These are phyloP conservation scores for Remorina albescens DNA, from an alignment of 2,797 vertebrate species.

Conservation along the genomic window DNA sequence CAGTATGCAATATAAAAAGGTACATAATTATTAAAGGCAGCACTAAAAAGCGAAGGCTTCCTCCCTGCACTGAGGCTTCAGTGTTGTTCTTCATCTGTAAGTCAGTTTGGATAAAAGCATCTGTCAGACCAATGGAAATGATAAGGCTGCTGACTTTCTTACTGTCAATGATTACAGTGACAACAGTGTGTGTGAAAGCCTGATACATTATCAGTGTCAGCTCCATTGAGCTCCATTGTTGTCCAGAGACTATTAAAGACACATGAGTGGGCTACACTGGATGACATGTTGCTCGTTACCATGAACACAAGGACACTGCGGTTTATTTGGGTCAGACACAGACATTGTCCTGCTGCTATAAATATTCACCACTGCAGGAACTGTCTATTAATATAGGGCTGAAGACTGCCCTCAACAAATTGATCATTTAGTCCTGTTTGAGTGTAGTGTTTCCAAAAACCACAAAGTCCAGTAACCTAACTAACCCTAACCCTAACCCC, in stretches of 20 bases:
- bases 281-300: background rate
- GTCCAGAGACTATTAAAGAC: background rate
- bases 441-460: too few species aligned
- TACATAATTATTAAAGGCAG: background rate
- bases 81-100: too few species aligned
- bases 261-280: background rate
- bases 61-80: too few species aligned
- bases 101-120: too few species aligned
- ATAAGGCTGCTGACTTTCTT: background rate
- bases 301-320: background rate
- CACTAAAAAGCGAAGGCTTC: too few species aligned
- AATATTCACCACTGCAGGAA: background rate
- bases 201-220: background rate
- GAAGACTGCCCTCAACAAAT: background rate
- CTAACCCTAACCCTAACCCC: too few species aligned
- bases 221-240: background rate
- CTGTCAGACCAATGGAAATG: too few species aligned
- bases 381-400: background rate
- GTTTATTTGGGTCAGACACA: constrained; percentile 2
- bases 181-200: background rate
- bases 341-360: background rate
- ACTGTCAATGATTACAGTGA: background rate
- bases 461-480: too few species aligned
- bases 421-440: background rate
- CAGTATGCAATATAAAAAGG: background rate